A percentile compares a stretch with the other conserved stretches of the same genome.
Evolutionary conservation across 1,140 invertebrate species (phyloP).

Genomic region (Neodiprion virginianus): DNA sequence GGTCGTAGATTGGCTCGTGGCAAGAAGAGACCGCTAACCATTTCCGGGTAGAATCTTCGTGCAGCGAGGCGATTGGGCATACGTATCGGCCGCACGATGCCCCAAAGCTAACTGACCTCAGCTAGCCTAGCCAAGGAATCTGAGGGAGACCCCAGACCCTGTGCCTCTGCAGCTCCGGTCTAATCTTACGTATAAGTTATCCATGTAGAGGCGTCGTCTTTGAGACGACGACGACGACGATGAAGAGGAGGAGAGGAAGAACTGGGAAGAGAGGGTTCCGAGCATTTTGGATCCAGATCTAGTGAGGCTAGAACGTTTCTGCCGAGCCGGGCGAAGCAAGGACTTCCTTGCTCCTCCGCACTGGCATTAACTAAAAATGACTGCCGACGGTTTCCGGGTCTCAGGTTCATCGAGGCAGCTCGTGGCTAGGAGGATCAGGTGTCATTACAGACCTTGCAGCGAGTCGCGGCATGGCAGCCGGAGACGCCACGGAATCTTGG

Average conservation of each 20-base stretch:
- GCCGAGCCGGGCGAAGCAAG: too few species aligned
- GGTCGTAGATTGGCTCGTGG: constrained; percentile 6
- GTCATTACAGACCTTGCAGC: constrained; percentile 40
- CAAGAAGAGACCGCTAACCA: constrained; percentile 28
- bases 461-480: neutral
- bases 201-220: constrained; percentile 6
- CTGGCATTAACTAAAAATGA: constrained; percentile 40
- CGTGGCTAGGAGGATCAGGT: constrained; percentile 45
- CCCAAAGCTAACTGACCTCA: constrained; percentile 60
- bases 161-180: constrained; percentile 25
- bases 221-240: constrained; percentile 15
- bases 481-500: constrained; percentile 24
- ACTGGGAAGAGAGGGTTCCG: constrained; percentile 6
- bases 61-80: constrained; percentile 40
- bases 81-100: constrained; percentile 56
- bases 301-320: neutral
- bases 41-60: constrained; percentile 55
- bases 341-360: neutral
- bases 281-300: constrained; percentile 41
- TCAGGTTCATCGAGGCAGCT: constrained; percentile 40
- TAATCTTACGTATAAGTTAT: constrained; percentile 4
- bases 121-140: constrained; percentile 27
- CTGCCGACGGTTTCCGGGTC: constrained; percentile 50
- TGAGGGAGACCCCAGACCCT: constrained; percentile 39
- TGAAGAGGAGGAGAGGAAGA: constrained; percentile 7